Percentiles rank a stretch among this genome's conserved stretches.
Conservation (phyloP, 2,113 vertebrate genomes). For the human (Homo sapiens) region DNA sequence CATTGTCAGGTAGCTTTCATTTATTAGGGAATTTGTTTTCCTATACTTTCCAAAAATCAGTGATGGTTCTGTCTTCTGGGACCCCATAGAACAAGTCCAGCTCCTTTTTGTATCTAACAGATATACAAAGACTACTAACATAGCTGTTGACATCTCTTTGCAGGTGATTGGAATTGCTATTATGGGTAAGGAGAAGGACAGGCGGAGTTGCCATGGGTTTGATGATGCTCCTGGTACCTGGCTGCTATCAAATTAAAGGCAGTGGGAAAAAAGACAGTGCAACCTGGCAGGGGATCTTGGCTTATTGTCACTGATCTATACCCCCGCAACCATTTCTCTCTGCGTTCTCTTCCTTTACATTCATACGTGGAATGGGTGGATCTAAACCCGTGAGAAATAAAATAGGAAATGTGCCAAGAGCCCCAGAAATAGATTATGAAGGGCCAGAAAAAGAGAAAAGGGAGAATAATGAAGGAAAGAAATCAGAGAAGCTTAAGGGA, state of each 20-base stretch:
- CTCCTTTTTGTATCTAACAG: neutral
- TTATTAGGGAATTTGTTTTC: neutral
- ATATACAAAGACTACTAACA: neutral
- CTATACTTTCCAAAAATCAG: neutral
- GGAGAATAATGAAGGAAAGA: neutral
- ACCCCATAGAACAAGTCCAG: neutral
- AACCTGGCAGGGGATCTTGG: fast-evolving
- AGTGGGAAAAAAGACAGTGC: neutral
- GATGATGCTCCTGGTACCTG: neutral
- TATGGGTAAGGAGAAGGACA: neutral
- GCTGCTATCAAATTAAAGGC: neutral
- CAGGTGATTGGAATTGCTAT: neutral
- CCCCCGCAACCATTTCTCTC: neutral
- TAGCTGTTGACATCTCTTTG: neutral
- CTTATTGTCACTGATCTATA: fast-evolving
- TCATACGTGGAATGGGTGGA: neutral
- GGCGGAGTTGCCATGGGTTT: neutral
- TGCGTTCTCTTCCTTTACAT: neutral
- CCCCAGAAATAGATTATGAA: neutral
- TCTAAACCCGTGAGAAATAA: neutral
- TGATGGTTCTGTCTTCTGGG: neutral
- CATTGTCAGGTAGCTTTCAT: neutral
- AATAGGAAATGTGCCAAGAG: neutral
- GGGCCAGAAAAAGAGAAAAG: neutral
- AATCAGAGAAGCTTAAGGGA: neutral